phyloP scores from a whole-genome alignment of 2,113 vertebrate genomes.

The Sylvicapra grimmia region DNA sequence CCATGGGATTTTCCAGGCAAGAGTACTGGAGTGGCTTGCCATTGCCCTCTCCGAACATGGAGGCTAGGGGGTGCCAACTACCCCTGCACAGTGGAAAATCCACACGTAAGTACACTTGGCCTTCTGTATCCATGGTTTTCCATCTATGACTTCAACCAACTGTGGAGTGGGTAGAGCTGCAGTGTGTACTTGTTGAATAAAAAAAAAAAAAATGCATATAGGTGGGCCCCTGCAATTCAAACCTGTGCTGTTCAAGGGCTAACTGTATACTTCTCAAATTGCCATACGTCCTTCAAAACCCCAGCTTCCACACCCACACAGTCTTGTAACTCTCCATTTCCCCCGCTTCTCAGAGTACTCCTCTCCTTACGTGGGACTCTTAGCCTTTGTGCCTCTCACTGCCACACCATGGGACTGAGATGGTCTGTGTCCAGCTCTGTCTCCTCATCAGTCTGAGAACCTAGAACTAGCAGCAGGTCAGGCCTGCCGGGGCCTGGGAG shows the following conservation, averaged over 20 bases:
- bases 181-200: not conserved
- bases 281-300: not conserved
- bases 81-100: not conserved
- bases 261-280: not conserved
- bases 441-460: not conserved
- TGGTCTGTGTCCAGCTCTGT: not conserved
- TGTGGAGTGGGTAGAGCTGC: not conserved
- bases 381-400: not conserved
- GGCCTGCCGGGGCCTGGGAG: accelerated
- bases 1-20: no score
- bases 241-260: not conserved
- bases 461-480: no score
- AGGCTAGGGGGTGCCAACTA: not conserved
- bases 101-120: not conserved
- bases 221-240: not conserved
- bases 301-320: not conserved
- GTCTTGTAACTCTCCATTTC: not conserved
- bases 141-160: not conserved
- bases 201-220: not conserved
- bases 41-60: no score
- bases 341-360: not conserved
- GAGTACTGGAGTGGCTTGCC: no score
- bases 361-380: not conserved
- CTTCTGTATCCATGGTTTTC: not conserved
- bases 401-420: accelerated